phyloP scores from a whole-genome alignment of 2,113 vertebrate species.

The Corydoras sp. region DNA sequence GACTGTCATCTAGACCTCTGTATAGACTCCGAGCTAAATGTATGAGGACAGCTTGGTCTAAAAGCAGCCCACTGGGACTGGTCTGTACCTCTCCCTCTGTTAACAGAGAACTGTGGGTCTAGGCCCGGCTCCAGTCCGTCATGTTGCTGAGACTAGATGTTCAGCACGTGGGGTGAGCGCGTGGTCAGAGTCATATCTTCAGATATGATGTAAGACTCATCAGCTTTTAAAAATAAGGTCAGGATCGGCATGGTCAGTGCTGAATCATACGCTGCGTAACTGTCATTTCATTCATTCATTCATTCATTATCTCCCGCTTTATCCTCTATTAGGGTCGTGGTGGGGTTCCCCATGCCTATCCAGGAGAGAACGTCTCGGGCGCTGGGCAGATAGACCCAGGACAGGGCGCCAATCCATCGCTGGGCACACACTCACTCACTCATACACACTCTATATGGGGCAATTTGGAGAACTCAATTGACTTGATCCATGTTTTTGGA shows the following conservation, averaged over 20 bases:
- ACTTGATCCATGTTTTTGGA: too few species aligned
- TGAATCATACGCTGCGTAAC: not conserved
- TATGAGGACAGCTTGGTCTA: conserved; percentile 18
- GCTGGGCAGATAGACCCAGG: too few species aligned
- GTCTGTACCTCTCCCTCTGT: conserved; percentile 20
- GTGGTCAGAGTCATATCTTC: not conserved
- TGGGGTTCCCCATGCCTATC: too few species aligned
- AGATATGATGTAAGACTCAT: not conserved
- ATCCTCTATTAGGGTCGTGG: too few species aligned
- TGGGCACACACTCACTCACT: too few species aligned
- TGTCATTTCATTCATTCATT: not conserved
- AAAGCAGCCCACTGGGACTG: conserved; percentile 23
- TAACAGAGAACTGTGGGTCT: conserved; percentile 18
- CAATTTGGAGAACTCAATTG: too few species aligned
- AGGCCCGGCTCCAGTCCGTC: conserved; percentile 24
- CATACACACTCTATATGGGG: too few species aligned
- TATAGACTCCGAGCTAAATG: conserved; percentile 19
- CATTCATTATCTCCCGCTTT: too few species aligned
- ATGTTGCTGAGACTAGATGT: conserved; percentile 15
- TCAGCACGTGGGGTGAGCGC: conserved; percentile 2
- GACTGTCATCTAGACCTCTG: conserved; percentile 33
- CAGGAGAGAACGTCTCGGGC: too few species aligned
- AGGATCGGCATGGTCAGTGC: not conserved
- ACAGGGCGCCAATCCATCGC: too few species aligned
- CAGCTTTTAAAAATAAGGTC: not conserved